phyloP scores from a whole-genome alignment of 2,797 vertebrate species.

The Phaenicophaeus curvirostris region DNA sequence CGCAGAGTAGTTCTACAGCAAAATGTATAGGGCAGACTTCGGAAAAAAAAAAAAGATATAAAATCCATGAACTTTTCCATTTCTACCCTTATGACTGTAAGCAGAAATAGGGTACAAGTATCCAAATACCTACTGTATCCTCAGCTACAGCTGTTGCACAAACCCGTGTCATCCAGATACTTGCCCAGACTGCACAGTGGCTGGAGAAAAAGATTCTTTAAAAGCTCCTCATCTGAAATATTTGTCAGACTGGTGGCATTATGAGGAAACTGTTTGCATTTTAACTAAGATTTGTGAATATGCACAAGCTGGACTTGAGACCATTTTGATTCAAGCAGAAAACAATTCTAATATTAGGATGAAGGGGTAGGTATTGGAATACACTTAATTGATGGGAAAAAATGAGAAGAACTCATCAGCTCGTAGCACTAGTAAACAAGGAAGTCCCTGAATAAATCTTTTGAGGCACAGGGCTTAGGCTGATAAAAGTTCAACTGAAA shows the following conservation, averaged over 20 bases:
- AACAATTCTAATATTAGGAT: background rate
- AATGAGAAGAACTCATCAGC: background rate
- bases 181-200: background rate
- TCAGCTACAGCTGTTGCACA: background rate
- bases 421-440: background rate
- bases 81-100: background rate
- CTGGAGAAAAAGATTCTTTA: background rate
- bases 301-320: background rate
- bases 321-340: background rate
- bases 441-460: slow-evolving; percentile 57
- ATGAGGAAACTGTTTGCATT: background rate
- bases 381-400: background rate
- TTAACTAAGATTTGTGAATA: background rate
- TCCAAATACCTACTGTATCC: background rate
- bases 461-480: background rate
- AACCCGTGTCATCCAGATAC: background rate
- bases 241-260: background rate
- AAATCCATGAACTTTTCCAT: background rate
- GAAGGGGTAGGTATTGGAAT: background rate
- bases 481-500: slow-evolving; percentile 30
- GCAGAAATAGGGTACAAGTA: background rate
- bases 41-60: fast-evolving
- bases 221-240: background rate
- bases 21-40: background rate
- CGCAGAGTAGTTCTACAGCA: background rate